Conservation (phyloP, 2,888 invertebrate genomes). For the Tipula helvola region DNA sequence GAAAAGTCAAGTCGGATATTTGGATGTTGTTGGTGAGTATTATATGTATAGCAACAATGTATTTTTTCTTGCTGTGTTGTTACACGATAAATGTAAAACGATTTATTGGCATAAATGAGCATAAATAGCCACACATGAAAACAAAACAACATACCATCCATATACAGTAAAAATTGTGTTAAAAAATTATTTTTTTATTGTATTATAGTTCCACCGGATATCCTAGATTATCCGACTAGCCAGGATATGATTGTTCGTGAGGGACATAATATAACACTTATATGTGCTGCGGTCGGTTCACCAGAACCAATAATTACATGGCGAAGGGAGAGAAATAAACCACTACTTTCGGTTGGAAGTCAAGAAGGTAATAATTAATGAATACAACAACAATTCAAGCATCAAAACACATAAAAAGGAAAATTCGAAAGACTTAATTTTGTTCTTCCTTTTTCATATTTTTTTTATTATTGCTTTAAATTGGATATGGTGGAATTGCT, state of each 20-base stretch:
- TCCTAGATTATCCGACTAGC: conserved; percentile 74
- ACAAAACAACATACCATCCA: background rate
- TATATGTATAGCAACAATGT: background rate
- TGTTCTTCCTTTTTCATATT: background rate
- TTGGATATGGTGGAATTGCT: background rate
- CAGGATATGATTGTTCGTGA: conserved; percentile 76
- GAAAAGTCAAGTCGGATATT: conserved; percentile 78
- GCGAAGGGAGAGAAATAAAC: conserved; percentile 67
- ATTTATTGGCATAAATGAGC: background rate
- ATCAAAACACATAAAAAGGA: background rate
- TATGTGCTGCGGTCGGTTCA: conserved; percentile 77
- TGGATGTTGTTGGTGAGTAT: conserved; percentile 72
- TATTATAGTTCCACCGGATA: conserved; percentile 66
- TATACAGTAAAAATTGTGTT: too few relatives aligned
- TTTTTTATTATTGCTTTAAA: background rate
- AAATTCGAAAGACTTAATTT: background rate
- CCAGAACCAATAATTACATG: conserved; percentile 78
- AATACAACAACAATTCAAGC: background rate
- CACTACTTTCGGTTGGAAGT: conserved; percentile 32
- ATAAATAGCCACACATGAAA: background rate
- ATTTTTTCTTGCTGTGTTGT: background rate
- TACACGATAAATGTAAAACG: background rate
- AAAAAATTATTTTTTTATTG: background rate
- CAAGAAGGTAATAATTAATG: conserved; percentile 18
- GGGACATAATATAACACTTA: conserved; percentile 72